These are phyloP conservation scores for Terebella lapidaria DNA, from an alignment of 2,888 invertebrate genomes.

Conservation along the genomic window DNA sequence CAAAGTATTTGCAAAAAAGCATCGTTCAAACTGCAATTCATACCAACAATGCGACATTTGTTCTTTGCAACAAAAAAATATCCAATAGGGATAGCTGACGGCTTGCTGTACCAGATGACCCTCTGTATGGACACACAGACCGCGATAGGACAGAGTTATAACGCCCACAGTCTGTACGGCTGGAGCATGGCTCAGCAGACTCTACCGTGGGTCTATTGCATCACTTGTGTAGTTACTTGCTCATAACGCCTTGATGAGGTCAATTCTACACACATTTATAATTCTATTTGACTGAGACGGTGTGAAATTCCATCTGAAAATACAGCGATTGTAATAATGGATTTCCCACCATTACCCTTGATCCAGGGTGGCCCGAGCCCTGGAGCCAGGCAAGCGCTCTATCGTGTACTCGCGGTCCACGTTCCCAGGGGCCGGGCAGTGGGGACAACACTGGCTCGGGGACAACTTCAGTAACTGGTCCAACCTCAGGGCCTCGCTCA, in stretches of 20 bases:
- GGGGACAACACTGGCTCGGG: conserved; percentile 58
- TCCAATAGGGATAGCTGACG: background rate
- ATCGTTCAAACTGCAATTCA: too few species aligned
- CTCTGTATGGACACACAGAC: conserved; percentile 20
- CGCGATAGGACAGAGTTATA: conserved; percentile 59
- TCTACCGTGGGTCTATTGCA: conserved; percentile 52
- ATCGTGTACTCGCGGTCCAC: conserved; percentile 71
- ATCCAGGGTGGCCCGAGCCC: conserved; percentile 16
- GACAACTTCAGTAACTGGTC: conserved; percentile 62
- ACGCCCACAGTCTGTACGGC: conserved; percentile 75
- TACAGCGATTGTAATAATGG: conserved; percentile 3
- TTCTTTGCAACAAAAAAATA: too few species aligned
- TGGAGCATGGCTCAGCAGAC: conserved; percentile 71
- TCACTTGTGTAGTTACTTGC: too few species aligned
- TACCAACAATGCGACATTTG: too few species aligned
- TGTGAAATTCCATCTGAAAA: too few species aligned
- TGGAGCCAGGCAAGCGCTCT: conserved; percentile 32
- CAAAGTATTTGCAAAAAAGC: too few species aligned
- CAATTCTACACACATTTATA: too few species aligned
- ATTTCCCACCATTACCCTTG: conserved; percentile 5
- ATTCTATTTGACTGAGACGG: too few species aligned
- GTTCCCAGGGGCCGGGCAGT: conserved; percentile 70
- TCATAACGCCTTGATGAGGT: too few species aligned
- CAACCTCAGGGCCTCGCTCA: conserved; percentile 64
- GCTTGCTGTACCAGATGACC: conserved; percentile 15